A percentile compares a stretch with the other conserved stretches of the same genome.
Evolutionary conservation across 2,113 vertebrate genomes (phyloP).

Genomic region (Rhinogobius similis): DNA sequence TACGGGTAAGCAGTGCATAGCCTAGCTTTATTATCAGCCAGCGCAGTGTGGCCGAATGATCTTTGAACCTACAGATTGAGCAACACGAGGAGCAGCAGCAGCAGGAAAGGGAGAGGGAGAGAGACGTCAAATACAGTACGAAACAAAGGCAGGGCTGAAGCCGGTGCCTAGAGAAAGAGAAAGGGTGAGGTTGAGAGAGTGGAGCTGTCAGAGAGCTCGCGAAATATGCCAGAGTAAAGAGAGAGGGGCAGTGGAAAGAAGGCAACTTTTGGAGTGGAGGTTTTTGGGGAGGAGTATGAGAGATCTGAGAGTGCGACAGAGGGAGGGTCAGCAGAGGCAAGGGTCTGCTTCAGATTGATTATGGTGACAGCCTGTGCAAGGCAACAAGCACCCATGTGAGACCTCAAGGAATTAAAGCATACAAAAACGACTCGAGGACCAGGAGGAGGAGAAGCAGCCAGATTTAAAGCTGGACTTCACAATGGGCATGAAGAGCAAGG

Average conservation of each 20-base stretch:
- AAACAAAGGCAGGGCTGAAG: constrained; percentile 25
- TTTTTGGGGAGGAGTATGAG: constrained; percentile 59
- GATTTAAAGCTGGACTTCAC: constrained; percentile 40
- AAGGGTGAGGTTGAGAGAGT: neutral
- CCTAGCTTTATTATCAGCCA: constrained; percentile 65
- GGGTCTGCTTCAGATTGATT: constrained; percentile 36
- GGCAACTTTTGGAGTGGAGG: constrained; percentile 36
- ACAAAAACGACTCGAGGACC: constrained; percentile 34
- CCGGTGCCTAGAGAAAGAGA: neutral
- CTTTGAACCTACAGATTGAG: constrained; percentile 74
- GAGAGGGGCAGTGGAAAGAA: constrained; percentile 17
- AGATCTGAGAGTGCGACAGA: constrained; percentile 34
- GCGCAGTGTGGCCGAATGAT: constrained; percentile 48
- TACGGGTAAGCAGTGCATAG: constrained; percentile 22
- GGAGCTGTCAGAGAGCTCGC: constrained; percentile 11
- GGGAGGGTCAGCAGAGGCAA: constrained; percentile 33
- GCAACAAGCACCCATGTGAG: constrained; percentile 60
- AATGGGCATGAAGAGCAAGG: constrained; percentile 69
- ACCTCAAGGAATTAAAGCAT: constrained; percentile 51
- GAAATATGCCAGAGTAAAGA: constrained; percentile 10
- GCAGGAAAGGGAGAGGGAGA: neutral
- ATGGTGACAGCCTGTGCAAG: constrained; percentile 61
- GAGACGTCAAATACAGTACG: constrained; percentile 24
- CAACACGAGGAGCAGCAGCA: constrained; percentile 33
- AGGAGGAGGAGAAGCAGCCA: constrained; percentile 3